Evolutionary conservation across 2,797 vertebrate species (phyloP), one percentile per base, ranked within the genome.

Genomic region (Simalia tracyae): DNA sequence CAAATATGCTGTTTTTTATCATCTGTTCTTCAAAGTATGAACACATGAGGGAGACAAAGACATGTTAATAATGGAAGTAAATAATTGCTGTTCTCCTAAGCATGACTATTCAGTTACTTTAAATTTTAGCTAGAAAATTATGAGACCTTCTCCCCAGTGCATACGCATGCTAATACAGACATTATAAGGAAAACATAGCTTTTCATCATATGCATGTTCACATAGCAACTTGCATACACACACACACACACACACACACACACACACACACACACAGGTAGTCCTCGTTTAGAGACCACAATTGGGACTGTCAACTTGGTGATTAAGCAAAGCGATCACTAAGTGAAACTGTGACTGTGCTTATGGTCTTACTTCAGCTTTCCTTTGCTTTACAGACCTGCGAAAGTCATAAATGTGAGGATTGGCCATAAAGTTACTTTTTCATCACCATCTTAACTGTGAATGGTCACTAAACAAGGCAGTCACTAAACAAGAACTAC

Each of bases 31-130:
- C 93, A 87, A 68, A 3, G 63, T 96, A 28, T 92, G 76, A 96
- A 96, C 97, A 96, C 97, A 95, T 91, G 97, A 97, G 97, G 97
- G 97, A 97, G 96, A 95, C 97, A 98, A 95, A 98, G 95, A 60
- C 97, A 46, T 81, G 42, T 95, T 95, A 85, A 50, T 86, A 96
- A 97, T 95, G 50, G 26, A 24, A 11, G 9, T 2, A 28, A 31
- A 61, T 57, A 1, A 61, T 1, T 10, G 66, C 61, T 76, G 56
- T n/a, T 81, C 42, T 24, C 1, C 24, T 4, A 54, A 46, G n/a
- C 50, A n/a, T 61, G 89, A 2, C 15, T 24, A 61, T 56, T 76
- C 46, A 59, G 66, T 19, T 26, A 14, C 42, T 89, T 42, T 63
- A 59, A 26, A 36, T 88, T 84, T 68, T 36, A 72, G 0, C 0